These are phyloP conservation scores for Athalia rosae DNA, from an alignment of 2,888 invertebrate species.

Conservation along the genomic window DNA sequence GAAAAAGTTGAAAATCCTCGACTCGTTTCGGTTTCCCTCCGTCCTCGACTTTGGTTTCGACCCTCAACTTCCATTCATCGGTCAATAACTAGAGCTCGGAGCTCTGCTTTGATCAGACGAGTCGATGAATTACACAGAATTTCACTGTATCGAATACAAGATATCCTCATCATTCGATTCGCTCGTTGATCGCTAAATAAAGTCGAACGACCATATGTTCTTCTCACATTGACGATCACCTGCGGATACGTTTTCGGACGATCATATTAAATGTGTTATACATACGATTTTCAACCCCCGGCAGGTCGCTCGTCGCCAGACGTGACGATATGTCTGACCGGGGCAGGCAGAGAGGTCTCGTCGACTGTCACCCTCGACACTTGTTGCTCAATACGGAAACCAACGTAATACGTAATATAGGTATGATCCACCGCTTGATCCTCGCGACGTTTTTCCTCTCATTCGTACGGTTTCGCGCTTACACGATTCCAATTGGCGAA, in stretches of 20 bases:
- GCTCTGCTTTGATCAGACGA: conserved; percentile 33
- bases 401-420: background rate
- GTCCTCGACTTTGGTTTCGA: background rate
- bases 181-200: background rate
- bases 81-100: conserved; percentile 12
- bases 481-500: conserved; percentile 4
- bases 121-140: conserved; percentile 22
- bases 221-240: no score
- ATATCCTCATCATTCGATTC: background rate
- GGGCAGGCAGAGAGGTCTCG: conserved; percentile 1
- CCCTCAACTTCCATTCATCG: background rate
- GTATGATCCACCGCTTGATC: background rate
- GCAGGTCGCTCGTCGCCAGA: background rate
- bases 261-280: no score
- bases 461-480: background rate
- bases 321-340: background rate
- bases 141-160: background rate
- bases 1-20: no score
- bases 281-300: background rate
- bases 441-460: conserved; percentile 12
- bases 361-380: conserved; percentile 27
- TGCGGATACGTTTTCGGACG: no score
- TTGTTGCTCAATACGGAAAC: conserved; percentile 29
- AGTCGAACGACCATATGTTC: no score
- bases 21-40: no score